These are phyloP conservation scores for Urosaurus nigricauda DNA, from an alignment of 2,797 vertebrate genomes.

Conservation along the genomic window DNA sequence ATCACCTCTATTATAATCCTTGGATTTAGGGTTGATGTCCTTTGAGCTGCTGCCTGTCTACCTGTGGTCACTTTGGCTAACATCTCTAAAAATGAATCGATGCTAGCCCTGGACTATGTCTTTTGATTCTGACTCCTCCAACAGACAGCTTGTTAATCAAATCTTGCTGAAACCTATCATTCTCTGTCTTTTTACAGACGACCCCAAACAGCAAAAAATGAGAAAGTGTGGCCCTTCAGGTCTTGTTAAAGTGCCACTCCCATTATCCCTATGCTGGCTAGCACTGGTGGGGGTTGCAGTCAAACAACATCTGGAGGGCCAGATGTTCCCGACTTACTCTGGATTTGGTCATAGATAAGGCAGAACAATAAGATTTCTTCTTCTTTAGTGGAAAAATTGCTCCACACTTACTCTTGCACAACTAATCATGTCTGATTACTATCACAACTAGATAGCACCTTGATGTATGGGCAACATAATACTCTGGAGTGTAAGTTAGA, in stretches of 20 bases:
- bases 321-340: too few species aligned
- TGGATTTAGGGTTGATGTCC: too few species aligned
- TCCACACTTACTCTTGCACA: constrained; percentile 28
- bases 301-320: too few species aligned
- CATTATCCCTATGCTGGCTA: not conserved
- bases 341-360: not conserved
- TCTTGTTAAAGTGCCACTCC: not conserved
- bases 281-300: too few species aligned
- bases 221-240: not conserved
- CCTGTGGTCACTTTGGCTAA: not conserved
- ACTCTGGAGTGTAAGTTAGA: constrained; percentile 18
- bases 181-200: not conserved
- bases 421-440: constrained; percentile 28
- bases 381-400: not conserved
- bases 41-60: too few species aligned
- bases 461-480: constrained; percentile 35
- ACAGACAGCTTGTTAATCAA: not conserved
- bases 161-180: not conserved
- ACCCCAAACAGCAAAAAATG: not conserved
- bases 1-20: not conserved
- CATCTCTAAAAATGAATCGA: not conserved
- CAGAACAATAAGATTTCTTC: not conserved
- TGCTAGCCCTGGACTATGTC: not conserved
- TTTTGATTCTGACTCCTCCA: not conserved
- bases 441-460: constrained; percentile 39